These are phyloP conservation scores for Orientallactaga sibirica DNA, from an alignment of 2,797 vertebrate genomes.

Conservation along the genomic window DNA sequence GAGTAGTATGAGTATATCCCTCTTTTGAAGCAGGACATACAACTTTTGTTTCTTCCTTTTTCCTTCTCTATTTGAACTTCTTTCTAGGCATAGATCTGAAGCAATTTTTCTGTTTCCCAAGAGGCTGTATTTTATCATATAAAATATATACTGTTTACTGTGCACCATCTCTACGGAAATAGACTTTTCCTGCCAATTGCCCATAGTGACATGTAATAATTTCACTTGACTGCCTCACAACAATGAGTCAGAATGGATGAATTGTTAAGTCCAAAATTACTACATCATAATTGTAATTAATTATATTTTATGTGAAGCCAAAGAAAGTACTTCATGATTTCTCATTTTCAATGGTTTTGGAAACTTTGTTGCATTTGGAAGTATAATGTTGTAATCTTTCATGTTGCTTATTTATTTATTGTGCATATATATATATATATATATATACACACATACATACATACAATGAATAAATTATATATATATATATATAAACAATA, in stretches of 20 bases:
- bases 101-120: conserved; percentile 26
- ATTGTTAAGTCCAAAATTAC: conserved; percentile 22
- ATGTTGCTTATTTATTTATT: no score
- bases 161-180: neutral
- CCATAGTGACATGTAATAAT: neutral
- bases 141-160: neutral
- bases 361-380: conserved; percentile 26
- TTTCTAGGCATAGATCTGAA: conserved; percentile 18
- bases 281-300: conserved; percentile 14
- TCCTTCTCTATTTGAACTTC: conserved; percentile 24
- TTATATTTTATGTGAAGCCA: conserved; percentile 24
- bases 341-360: conserved; percentile 40
- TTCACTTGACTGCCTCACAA: neutral
- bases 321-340: neutral
- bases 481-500: no score
- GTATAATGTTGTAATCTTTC: neutral
- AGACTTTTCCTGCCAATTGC: neutral
- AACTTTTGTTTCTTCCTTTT: conserved; percentile 22
- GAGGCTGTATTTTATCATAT: neutral
- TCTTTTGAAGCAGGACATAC: conserved; percentile 17
- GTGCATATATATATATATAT: no score
- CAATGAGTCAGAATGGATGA: neutral
- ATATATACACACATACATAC: no score
- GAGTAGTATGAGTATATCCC: conserved; percentile 22
- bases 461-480: no score